Conservation (phyloP, 2,888 invertebrate species). For the Sylvicola cinctus region DNA sequence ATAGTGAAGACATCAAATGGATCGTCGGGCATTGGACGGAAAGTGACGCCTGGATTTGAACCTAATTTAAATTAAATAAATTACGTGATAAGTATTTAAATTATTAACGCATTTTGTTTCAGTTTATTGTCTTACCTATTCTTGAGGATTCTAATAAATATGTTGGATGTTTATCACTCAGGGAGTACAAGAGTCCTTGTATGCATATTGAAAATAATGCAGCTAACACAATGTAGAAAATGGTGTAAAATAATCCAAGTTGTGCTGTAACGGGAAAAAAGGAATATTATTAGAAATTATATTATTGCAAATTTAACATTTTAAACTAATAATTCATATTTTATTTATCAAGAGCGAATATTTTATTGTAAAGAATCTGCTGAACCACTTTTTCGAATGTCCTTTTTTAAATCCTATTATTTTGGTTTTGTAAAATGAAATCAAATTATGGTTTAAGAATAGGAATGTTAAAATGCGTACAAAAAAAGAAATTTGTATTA, state of each 20-base stretch:
- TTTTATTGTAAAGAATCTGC: no score
- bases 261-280: conserved; percentile 41
- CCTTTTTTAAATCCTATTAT: no score
- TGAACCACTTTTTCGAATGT: no score
- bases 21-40: conserved; percentile 33
- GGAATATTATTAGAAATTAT: no score
- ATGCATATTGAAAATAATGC: conserved; percentile 73
- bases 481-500: no score
- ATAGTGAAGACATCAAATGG: conserved; percentile 38
- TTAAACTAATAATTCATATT: no score
- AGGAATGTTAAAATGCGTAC: no score
- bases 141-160: conserved; percentile 56
- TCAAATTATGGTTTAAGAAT: no score
- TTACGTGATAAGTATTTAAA: no score
- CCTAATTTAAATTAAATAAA: conserved; percentile 12
- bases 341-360: no score
- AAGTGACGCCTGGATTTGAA: conserved; percentile 40
- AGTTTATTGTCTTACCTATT: conserved; percentile 35
- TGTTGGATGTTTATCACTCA: conserved; percentile 48
- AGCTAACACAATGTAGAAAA: conserved; percentile 71
- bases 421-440: no score
- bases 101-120: neutral
- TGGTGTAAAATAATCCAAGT: conserved; percentile 61
- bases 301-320: no score
- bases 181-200: conserved; percentile 52